phyloP scores from a whole-genome alignment of 2,797 vertebrate genomes.

The Pangasius larnaudii region DNA sequence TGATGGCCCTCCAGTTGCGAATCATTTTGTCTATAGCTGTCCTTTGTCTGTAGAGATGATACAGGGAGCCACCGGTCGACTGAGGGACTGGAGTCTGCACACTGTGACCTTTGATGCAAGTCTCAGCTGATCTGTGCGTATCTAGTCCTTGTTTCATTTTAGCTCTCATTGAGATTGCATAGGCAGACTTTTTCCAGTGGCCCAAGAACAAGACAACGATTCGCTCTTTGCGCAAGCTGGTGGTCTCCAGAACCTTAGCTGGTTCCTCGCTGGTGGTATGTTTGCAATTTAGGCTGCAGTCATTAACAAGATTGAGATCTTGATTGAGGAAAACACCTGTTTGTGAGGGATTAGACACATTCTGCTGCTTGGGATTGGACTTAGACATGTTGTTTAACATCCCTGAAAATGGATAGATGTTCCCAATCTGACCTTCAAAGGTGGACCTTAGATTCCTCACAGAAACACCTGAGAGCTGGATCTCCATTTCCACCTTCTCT shows the following conservation, averaged over 20 bases:
- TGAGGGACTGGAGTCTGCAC: conserved; percentile 29
- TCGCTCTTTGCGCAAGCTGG: conserved; percentile 87
- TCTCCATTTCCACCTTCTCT: conserved; percentile 80
- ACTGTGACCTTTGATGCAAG: background rate
- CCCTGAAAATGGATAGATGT: conserved; percentile 72
- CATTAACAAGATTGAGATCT: conserved; percentile 33
- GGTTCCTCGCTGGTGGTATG: conserved; percentile 34
- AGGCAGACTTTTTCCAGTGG: conserved; percentile 93
- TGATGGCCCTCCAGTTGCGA: conserved; percentile 77
- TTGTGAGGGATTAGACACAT: conserved; percentile 40
- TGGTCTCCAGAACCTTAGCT: conserved; percentile 70
- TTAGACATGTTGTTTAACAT: conserved; percentile 55
- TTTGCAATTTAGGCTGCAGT: conserved; percentile 19
- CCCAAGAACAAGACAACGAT: conserved; percentile 90
- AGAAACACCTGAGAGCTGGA: conserved; percentile 87
- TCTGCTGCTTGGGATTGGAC: conserved; percentile 32
- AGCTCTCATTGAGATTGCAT: conserved; percentile 74
- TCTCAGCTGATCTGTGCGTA: conserved; percentile 30
- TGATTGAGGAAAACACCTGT: background rate
- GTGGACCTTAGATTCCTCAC: conserved; percentile 83
- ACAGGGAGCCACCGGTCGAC: conserved; percentile 65
- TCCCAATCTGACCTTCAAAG: conserved; percentile 82
- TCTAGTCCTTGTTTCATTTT: conserved; percentile 63
- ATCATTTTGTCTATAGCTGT: conserved; percentile 81
- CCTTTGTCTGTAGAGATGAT: conserved; percentile 81